Conservation (phyloP, 2,797 vertebrate species). For the Gallinago solitaria region DNA sequence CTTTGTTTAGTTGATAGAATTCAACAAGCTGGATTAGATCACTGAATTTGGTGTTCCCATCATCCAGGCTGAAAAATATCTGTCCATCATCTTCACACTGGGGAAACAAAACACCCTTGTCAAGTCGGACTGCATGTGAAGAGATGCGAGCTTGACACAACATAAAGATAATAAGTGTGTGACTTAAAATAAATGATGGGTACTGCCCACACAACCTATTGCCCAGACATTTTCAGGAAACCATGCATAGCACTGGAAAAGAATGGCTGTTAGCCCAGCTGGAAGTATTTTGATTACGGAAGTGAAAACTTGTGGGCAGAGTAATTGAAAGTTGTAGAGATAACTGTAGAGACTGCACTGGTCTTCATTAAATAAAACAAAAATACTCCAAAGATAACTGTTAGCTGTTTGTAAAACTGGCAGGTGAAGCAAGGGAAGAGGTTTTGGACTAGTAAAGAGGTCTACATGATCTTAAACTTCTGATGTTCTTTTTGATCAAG, state of each 20-base stretch:
- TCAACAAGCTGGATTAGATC: constrained; percentile 99
- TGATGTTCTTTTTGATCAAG: neutral
- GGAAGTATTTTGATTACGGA: neutral
- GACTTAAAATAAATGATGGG: neutral
- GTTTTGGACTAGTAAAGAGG: neutral
- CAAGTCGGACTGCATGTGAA: neutral
- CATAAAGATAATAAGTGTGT: neutral
- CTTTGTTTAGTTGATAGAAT: constrained; percentile 99
- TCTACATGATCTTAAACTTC: neutral
- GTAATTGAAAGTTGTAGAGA: neutral
- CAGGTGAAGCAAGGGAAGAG: neutral
- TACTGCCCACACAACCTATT: neutral
- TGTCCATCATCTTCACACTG: constrained; percentile 97
- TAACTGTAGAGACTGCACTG: neutral
- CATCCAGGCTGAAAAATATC: constrained; percentile 96
- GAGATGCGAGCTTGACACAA: neutral
- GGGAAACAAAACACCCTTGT: constrained; percentile 27
- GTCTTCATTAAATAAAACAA: neutral
- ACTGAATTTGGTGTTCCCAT: constrained; percentile 96
- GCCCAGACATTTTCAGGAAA: neutral
- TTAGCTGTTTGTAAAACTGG: neutral
- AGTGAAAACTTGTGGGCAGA: neutral
- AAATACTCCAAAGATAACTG: neutral
- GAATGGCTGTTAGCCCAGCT: neutral
- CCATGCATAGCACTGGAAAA: neutral